Percentiles rank a stretch among this genome's conserved stretches.
Evolutionary conservation across 2,797 vertebrate species (phyloP).

Genomic region (Poeciliopsis gracilis): DNA sequence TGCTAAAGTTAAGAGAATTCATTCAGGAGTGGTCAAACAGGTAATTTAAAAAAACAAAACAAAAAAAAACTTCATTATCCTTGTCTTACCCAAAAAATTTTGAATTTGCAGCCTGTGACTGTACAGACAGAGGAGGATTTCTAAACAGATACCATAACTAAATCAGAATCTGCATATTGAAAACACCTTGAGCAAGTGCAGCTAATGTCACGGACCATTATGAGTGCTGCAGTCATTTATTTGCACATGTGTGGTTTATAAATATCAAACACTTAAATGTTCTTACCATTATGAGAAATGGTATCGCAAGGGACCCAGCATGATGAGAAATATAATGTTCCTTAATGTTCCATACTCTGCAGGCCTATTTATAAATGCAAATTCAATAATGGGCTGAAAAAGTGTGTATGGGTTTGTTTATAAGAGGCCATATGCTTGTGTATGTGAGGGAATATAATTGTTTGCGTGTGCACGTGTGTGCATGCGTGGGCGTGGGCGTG

Average conservation of each 20-base stretch:
- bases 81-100: background rate
- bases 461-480: background rate
- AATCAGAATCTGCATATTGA: slow-evolving; percentile 5
- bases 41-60: too few relatives aligned
- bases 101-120: slow-evolving; percentile 12
- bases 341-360: slow-evolving; percentile 48
- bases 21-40: slow-evolving; percentile 6
- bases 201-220: slow-evolving; percentile 23
- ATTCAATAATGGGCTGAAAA: slow-evolving; percentile 56
- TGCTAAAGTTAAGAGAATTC: slow-evolving; percentile 15
- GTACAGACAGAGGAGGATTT: slow-evolving; percentile 11
- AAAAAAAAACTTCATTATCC: slow-evolving; percentile 8
- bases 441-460: slow-evolving; percentile 1
- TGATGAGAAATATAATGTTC: slow-evolving; percentile 57
- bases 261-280: slow-evolving; percentile 41
- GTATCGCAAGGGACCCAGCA: slow-evolving; percentile 29
- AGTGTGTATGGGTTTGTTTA: slow-evolving; percentile 27
- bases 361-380: slow-evolving; percentile 61
- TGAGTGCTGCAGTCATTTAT: slow-evolving; percentile 27
- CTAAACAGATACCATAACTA: slow-evolving; percentile 2
- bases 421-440: slow-evolving; percentile 10
- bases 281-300: slow-evolving; percentile 42
- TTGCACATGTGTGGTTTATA: slow-evolving; percentile 14
- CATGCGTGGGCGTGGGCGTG: slow-evolving; percentile 17
- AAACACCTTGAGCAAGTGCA: slow-evolving; percentile 18